phyloP scores from a whole-genome alignment of 2,888 invertebrate genomes.

The Aspidiotus rigidus region DNA sequence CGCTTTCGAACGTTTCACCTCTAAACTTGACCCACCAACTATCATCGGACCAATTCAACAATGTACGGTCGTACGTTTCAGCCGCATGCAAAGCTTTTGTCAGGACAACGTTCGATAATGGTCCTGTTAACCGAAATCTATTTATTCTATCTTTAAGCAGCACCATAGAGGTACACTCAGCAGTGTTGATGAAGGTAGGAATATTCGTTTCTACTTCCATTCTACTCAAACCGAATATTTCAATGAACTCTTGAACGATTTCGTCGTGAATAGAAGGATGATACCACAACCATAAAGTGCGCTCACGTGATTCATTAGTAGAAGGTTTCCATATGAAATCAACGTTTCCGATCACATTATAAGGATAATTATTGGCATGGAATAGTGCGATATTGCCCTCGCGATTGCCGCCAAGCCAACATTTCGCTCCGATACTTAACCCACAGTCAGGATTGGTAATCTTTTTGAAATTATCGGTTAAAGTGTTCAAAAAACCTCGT shows the following conservation, averaged over 20 bases:
- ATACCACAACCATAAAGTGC: constrained; percentile 67
- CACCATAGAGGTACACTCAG: constrained; percentile 46
- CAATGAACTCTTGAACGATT: constrained; percentile 49
- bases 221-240: constrained; percentile 43
- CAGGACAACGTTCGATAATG: constrained; percentile 61
- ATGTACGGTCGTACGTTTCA: constrained; percentile 37
- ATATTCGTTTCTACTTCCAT: constrained; percentile 38
- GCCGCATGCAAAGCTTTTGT: constrained; percentile 50
- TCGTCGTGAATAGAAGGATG: constrained; percentile 64
- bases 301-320: constrained; percentile 9
- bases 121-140: constrained; percentile 73
- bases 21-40: constrained; percentile 40
- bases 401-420: constrained; percentile 55
- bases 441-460: constrained; percentile 53
- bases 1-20: background rate
- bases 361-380: constrained; percentile 54
- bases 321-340: constrained; percentile 60
- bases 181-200: constrained; percentile 39
- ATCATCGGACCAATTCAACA: background rate
- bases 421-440: constrained; percentile 57
- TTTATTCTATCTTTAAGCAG: constrained; percentile 59
- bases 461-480: constrained; percentile 51
- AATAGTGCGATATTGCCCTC: constrained; percentile 66
- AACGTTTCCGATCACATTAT: constrained; percentile 62
- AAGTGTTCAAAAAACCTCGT: constrained; percentile 49